Percentiles rank a stretch among this genome's conserved stretches.
Conservation (phyloP, 2,113 vertebrate species). For the Turnix velox region DNA sequence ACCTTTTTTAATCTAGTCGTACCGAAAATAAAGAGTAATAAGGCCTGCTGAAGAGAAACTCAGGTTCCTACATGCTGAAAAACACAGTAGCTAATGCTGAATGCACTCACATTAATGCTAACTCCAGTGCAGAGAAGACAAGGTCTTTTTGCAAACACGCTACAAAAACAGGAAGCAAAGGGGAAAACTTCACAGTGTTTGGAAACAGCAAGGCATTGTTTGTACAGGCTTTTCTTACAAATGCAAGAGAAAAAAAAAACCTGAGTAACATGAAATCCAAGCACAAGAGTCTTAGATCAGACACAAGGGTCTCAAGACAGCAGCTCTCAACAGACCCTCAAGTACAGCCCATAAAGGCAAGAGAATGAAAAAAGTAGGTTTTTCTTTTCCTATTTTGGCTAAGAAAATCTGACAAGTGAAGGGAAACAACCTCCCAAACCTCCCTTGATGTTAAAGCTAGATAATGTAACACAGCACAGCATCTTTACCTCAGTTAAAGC, state of each 20-base stretch:
- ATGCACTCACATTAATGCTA: background rate
- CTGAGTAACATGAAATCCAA: background rate
- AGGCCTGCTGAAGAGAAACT: background rate
- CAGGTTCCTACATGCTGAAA: background rate
- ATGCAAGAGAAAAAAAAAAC: background rate
- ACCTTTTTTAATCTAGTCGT: background rate
- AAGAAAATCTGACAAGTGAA: background rate
- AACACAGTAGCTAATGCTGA: background rate
- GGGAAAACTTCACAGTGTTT: conserved; percentile 40
- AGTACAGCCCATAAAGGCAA: background rate
- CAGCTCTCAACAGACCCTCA: background rate
- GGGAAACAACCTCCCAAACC: background rate
- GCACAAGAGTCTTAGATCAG: conserved; percentile 14
- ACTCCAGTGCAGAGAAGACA: background rate
- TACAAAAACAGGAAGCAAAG: conserved; percentile 59
- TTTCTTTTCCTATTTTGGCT: background rate
- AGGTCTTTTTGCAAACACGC: background rate
- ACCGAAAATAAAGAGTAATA: background rate
- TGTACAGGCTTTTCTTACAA: conserved; percentile 5
- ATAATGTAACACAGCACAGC: background rate
- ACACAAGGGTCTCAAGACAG: conserved; percentile 19
- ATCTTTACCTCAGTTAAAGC: background rate
- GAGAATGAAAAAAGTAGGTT: background rate
- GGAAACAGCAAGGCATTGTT: conserved; percentile 43
- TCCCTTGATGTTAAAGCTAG: background rate